A percentile compares a stretch with the other conserved stretches of the same genome.
Evolutionary conservation across 2,113 vertebrate genomes (phyloP).

Genomic region (Cryptotis parvus): DNA sequence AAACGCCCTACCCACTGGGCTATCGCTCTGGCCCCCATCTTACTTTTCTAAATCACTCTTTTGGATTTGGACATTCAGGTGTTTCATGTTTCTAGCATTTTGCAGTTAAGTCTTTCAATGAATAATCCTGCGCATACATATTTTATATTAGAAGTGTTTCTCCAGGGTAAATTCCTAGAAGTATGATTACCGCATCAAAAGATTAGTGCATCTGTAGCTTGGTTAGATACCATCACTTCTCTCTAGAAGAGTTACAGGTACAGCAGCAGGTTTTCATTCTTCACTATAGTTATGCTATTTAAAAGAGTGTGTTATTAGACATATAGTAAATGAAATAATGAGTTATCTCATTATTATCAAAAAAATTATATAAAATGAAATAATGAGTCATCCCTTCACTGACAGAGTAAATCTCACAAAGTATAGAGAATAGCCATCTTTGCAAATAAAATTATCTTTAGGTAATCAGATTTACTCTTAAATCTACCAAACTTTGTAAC

Average conservation of each 20-base stretch:
- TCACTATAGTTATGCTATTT: background rate
- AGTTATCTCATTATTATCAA: no score
- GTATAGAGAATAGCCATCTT: background rate
- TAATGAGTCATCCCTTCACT: background rate
- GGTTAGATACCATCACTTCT: background rate
- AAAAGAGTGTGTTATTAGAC: background rate
- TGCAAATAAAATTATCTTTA: background rate
- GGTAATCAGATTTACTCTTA: conserved; percentile 1
- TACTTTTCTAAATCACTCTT: background rate
- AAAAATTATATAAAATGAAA: no score
- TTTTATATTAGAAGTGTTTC: background rate
- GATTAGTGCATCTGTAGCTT: background rate
- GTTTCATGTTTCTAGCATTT: conserved; percentile 10
- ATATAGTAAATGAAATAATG: conserved; percentile 11
- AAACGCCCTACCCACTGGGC: no score
- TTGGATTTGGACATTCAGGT: background rate
- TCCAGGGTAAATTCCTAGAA: conserved; percentile 30
- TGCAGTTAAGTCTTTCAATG: conserved; percentile 27
- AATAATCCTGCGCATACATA: background rate
- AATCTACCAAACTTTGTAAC: conserved; percentile 42
- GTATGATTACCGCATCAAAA: background rate
- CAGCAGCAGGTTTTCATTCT: background rate
- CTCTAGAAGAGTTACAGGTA: background rate
- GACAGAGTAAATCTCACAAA: conserved; percentile 3
- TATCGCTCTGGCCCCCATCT: no score